phyloP scores from a whole-genome alignment of 2,113 vertebrate species.

The Tachuris rubrigastra region DNA sequence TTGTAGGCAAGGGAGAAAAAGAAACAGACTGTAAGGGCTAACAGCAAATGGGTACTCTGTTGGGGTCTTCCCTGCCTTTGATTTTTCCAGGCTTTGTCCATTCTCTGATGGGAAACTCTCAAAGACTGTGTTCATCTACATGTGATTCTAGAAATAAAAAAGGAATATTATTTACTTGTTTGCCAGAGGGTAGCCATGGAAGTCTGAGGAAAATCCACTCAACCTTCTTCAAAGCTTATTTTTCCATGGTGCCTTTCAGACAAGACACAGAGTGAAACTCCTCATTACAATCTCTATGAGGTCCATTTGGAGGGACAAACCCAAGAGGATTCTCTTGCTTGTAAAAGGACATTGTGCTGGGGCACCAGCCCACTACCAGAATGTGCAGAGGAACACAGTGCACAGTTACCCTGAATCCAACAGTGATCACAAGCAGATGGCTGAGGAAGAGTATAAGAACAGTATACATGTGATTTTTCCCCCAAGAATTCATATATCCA shows the following conservation, averaged over 20 bases:
- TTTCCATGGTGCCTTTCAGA: not conserved
- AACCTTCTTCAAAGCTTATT: not conserved
- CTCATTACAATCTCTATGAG: not conserved
- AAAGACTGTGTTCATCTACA: not conserved
- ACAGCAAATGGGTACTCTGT: not conserved
- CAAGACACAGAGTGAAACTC: not conserved
- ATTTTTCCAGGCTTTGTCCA: not conserved
- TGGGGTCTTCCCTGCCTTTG: not conserved
- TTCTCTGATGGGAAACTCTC: not conserved
- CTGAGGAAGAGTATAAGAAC: not conserved
- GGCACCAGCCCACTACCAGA: not conserved
- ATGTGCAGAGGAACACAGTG: rapidly evolving
- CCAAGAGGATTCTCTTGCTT: not conserved
- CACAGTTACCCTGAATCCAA: not conserved
- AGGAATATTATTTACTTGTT: not conserved
- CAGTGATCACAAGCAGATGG: not conserved
- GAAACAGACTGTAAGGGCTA: not conserved
- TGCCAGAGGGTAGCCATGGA: not conserved
- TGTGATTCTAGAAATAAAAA: not conserved
- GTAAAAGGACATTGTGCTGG: not conserved
- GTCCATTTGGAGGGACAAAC: not conserved
- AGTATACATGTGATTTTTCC: not conserved
- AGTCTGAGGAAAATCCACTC: not conserved
- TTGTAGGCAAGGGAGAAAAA: not conserved
- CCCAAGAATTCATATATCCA: not conserved